A percentile compares a stretch with the other conserved stretches of the same genome.
phyloP scores from a whole-genome alignment of 2,113 vertebrate genomes.

The Siphamia tubifer region DNA sequence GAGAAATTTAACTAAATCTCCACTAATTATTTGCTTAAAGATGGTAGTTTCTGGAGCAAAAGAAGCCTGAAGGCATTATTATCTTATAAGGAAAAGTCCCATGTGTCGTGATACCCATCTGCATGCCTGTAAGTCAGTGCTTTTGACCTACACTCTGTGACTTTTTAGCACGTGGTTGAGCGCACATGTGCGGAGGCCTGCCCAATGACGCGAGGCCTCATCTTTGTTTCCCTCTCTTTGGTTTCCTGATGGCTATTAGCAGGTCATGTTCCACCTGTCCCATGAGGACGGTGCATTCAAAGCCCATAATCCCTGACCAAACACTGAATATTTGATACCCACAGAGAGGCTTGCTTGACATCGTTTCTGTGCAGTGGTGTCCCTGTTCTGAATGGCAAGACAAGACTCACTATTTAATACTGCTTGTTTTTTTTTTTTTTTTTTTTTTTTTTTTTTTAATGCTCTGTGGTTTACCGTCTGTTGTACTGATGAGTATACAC shows the following conservation, averaged over 20 bases:
- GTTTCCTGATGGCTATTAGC: conserved; percentile 68
- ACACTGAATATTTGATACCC: conserved; percentile 80
- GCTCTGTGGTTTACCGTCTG: neutral
- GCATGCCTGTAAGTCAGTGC: neutral
- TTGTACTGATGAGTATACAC: neutral
- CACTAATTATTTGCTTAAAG: conserved; percentile 19
- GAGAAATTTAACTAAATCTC: neutral
- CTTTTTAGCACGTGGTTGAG: conserved; percentile 11
- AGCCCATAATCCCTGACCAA: conserved; percentile 74
- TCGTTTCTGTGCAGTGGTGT: conserved; percentile 13
- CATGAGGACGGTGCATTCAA: conserved; percentile 47
- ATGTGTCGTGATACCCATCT: neutral
- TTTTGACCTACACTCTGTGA: conserved; percentile 3
- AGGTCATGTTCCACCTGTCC: conserved; percentile 78
- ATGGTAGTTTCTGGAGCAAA: neutral
- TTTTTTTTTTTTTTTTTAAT: neutral
- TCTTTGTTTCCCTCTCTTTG: conserved; percentile 71
- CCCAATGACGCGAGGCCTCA: conserved; percentile 24
- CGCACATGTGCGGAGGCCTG: conserved; percentile 10
- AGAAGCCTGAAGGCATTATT: neutral
- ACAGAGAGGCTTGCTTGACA: conserved; percentile 34
- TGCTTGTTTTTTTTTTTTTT: conserved; percentile 11
- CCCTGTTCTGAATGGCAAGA: conserved; percentile 20
- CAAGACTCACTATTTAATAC: conserved; percentile 23
- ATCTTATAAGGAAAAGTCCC: neutral